phyloP scores from a whole-genome alignment of 2,888 invertebrate species.

The Caradrina kadenii region DNA sequence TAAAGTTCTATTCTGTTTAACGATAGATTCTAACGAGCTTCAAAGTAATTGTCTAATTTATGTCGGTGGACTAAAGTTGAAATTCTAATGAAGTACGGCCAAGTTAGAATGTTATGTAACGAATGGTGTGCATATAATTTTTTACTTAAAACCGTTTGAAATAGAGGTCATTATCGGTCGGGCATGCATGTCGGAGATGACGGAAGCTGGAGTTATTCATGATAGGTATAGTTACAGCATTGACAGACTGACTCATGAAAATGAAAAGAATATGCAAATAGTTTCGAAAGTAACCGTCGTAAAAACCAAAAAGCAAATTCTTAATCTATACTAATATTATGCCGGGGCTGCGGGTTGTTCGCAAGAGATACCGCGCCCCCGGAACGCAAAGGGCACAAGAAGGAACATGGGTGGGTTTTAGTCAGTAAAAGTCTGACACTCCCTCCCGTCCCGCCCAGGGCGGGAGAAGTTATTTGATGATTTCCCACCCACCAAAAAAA shows the following conservation, averaged over 20 bases:
- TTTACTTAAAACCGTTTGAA: conserved; percentile 64
- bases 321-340: too few relatives aligned
- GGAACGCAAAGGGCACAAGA: too few relatives aligned
- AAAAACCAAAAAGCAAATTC: too few relatives aligned
- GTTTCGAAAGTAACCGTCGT: conserved; percentile 27
- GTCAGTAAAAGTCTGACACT: too few relatives aligned
- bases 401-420: too few relatives aligned
- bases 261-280: conserved; percentile 22
- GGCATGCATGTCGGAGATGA: conserved; percentile 52
- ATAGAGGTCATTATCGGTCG: conserved; percentile 70
- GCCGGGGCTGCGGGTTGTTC: too few relatives aligned
- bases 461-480: too few relatives aligned
- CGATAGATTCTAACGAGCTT: neutral
- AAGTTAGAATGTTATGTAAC: conserved; percentile 61
- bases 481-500: too few relatives aligned
- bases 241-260: conserved; percentile 39
- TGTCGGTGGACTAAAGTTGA: conserved; percentile 39
- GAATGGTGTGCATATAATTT: conserved; percentile 62
- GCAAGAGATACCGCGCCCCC: too few relatives aligned
- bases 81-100: conserved; percentile 33
- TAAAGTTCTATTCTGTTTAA: conserved; percentile 33
- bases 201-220: conserved; percentile 45
- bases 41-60: conserved; percentile 38
- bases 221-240: conserved; percentile 33
- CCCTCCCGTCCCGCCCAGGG: too few relatives aligned